Base-by-base conservation (phyloP, 1,140 invertebrate genomes). In the Trinorchestia longiramus region DNA sequence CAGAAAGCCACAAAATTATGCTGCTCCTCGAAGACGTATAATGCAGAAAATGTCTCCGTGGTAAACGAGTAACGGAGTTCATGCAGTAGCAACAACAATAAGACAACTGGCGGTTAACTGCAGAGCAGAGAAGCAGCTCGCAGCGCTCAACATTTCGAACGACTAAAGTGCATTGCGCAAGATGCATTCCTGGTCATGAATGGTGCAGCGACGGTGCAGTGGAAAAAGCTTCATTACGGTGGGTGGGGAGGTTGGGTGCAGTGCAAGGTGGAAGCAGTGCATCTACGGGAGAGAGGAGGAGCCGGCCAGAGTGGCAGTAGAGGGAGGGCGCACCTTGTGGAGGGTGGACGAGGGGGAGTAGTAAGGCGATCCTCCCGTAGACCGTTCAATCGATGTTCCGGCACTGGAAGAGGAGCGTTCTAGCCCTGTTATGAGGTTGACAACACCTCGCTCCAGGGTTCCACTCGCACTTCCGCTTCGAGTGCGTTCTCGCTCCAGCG, bases 231-330 rank as follows among this genome's bases (percentile, higher is more conserved):
- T n/a, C 43, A 94, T 40, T 43, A 94, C 43, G 90, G 43, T 53
- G 92, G 87, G n/a, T 95, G 96, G 94, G 57, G 94, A 53, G 96
- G 77, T 57, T n/a, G 47, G 53, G 88, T 95, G 87, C 95, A 96
- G 19, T 91, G 96, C n/a, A 95, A 95, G 43, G 96, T 57, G 43
- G 95, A 92, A 43, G 92, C 91, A 11, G 95, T 88, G 92, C 47
- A 95, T 41, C 95, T 95, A 87, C 91, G 95, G 40, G 95, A 96
- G 77, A 43, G 95, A 88, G 53, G 95, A 95, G 44, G 92, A 57
- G 53, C 88, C 90, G 44, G 95, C 95, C 53, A 96, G 87, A n/a
- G 95, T 44, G 87, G 94, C n/a, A 87, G 94, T 94, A 43, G 92
- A 94, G 92, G 41, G 43, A 43, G 43, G 43, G 44, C 43, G 44